Conservation (phyloP, 2,797 vertebrate species). For the Coluber constrictor region DNA sequence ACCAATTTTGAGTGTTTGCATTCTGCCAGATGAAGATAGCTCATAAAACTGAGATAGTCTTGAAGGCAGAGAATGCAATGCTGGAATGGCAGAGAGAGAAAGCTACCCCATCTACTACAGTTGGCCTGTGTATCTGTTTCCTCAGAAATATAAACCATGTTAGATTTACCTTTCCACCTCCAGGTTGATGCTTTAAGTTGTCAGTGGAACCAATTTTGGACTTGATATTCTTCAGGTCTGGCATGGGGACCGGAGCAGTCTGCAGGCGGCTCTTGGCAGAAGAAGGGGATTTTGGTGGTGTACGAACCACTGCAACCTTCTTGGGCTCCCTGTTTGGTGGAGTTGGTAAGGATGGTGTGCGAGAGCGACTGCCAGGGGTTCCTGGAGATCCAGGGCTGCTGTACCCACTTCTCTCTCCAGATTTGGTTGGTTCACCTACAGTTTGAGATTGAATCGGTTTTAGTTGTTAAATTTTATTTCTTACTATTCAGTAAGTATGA, state of each 20-base stretch:
- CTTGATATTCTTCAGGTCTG: constrained; percentile 87
- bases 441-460: background rate
- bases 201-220: constrained; percentile 95
- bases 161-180: constrained; percentile 87
- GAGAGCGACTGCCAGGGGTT: constrained; percentile 84
- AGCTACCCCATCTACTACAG: background rate
- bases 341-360: constrained; percentile 78
- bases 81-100: background rate
- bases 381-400: constrained; percentile 91
- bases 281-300: constrained; percentile 89
- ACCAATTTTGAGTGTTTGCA: background rate
- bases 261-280: constrained; percentile 83
- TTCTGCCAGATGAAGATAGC: background rate
- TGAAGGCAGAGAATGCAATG: background rate
- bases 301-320: constrained; percentile 92
- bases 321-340: constrained; percentile 87
- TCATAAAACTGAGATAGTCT: background rate
- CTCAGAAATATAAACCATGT: background rate
- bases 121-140: background rate
- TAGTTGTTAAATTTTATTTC: background rate
- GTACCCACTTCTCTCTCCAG: constrained; percentile 85
- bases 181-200: constrained; percentile 93
- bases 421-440: constrained; percentile 78
- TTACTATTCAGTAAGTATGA: background rate
- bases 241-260: constrained; percentile 80